A percentile compares a stretch with the other conserved stretches of the same genome.
Evolutionary conservation across 2,797 vertebrate genomes (phyloP).

Genomic region (Myotis pilosus): DNA sequence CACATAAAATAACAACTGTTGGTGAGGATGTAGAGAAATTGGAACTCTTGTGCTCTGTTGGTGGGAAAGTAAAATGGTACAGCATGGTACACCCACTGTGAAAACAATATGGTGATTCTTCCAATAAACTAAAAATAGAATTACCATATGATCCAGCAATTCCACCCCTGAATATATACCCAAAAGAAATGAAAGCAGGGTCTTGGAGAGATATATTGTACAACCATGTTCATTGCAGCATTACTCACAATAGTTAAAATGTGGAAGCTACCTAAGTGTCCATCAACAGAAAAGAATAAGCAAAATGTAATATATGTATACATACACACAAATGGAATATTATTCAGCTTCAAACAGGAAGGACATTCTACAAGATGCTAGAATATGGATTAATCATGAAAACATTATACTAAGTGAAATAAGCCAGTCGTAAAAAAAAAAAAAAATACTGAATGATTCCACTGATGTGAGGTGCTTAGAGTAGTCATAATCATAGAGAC

Average conservation of each 20-base stretch:
- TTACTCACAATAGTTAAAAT: not conserved
- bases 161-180: not conserved
- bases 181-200: not conserved
- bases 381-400: not conserved
- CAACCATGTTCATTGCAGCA: not conserved
- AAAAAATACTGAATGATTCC: not conserved
- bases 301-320: not conserved
- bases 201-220: not conserved
- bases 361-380: not conserved
- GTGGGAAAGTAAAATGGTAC: not conserved
- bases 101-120: not conserved
- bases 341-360: not conserved
- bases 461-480: not conserved
- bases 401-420: not conserved
- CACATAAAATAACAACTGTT: not conserved
- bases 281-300: not conserved
- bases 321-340: not conserved
- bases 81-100: not conserved
- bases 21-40: not conserved
- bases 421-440: not conserved
- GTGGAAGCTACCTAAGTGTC: not conserved
- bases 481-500: not conserved
- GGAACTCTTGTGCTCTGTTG: not conserved
- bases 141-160: not conserved
- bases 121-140: not conserved